Evolutionary conservation across 2,113 vertebrate genomes (phyloP).

Genomic region (Trochalopteron elliotii): DNA sequence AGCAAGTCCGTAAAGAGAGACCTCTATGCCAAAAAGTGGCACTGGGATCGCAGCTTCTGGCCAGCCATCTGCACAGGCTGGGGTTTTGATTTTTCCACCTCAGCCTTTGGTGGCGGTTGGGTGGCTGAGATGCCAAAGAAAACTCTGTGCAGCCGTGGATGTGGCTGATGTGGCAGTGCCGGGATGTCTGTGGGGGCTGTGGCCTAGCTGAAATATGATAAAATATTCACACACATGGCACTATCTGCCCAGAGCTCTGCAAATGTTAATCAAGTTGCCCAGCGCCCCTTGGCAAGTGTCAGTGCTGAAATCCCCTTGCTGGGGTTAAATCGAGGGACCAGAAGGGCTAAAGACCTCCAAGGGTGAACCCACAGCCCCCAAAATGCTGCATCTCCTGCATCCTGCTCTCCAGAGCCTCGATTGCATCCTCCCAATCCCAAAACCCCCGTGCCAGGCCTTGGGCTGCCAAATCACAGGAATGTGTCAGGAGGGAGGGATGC

Average conservation of each 20-base stretch:
- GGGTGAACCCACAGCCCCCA: rapidly evolving
- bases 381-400: rapidly evolving
- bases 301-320: neutral
- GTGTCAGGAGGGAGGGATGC: neutral
- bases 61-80: neutral
- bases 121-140: neutral
- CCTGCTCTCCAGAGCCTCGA: rapidly evolving
- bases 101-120: neutral
- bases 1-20: slow-evolving; percentile 22
- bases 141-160: rapidly evolving
- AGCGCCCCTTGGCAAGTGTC: neutral
- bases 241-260: neutral
- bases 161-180: neutral
- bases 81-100: neutral
- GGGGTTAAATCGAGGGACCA: neutral
- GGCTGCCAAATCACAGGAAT: neutral
- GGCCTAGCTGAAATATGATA: neutral
- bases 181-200: rapidly evolving
- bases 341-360: neutral
- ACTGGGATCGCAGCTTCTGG: rapidly evolving
- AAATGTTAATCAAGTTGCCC: neutral
- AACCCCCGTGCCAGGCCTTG: rapidly evolving
- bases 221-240: rapidly evolving
- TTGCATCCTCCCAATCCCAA: neutral
- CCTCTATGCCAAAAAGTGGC: neutral